phyloP scores from a whole-genome alignment of 2,888 invertebrate genomes.

The Drosophila koepferae region DNA sequence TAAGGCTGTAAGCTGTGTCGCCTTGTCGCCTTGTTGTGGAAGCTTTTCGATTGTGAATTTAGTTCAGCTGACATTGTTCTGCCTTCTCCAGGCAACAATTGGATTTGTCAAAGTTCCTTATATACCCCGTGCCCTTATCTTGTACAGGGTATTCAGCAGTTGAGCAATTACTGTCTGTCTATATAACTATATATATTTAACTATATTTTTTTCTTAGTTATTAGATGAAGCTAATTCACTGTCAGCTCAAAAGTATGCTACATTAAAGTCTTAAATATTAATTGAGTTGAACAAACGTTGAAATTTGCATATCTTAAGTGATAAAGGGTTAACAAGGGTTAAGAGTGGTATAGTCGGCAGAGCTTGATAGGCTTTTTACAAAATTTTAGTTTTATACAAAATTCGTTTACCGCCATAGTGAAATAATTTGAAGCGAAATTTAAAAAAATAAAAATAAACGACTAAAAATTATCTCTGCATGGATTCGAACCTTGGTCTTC shows the following conservation, averaged over 20 bases:
- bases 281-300: neutral
- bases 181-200: no score
- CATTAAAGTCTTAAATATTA: neutral
- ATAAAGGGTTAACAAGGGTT: no score
- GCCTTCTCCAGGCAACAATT: neutral
- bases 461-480: neutral
- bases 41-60: constrained; percentile 2
- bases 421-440: no score
- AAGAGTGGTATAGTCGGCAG: no score
- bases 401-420: no score
- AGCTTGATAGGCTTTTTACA: no score
- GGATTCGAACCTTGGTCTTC: neutral
- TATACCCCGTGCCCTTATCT: neutral
- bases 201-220: no score
- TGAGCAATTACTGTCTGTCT: neutral
- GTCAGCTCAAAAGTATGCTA: constrained; percentile 9
- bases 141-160: neutral
- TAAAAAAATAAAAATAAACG: neutral
- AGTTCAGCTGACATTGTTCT: constrained; percentile 2
- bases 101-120: neutral
- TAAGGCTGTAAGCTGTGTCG: constrained; percentile 20
- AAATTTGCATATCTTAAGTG: no score
- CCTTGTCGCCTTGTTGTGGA: constrained; percentile 17
- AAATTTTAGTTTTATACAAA: no score
- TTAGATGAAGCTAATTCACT: neutral